phyloP scores from a whole-genome alignment of 2,888 invertebrate genomes.

The Leptodirus hochenwartii region DNA sequence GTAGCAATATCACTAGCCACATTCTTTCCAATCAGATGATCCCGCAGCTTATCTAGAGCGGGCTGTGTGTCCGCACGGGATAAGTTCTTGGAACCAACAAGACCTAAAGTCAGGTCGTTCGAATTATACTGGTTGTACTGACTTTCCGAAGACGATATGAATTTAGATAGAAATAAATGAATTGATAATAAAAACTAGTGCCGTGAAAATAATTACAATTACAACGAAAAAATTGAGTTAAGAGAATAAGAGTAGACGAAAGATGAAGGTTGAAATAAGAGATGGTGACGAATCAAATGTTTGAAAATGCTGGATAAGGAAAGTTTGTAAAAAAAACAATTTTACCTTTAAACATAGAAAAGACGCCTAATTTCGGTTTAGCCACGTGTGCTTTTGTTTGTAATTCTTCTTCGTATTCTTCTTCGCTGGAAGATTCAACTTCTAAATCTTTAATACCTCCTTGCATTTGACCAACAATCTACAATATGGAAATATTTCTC shows the following conservation, averaged over 20 bases:
- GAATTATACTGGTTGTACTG: no score
- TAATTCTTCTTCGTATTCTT: conserved; percentile 31
- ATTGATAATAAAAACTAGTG: no score
- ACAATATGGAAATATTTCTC: conserved; percentile 10
- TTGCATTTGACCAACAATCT: conserved; percentile 71
- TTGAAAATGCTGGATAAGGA: no score
- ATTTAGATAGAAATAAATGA: no score
- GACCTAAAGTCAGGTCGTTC: no score
- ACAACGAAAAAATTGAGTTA: no score
- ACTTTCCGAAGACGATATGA: no score
- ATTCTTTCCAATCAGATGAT: conserved; percentile 92
- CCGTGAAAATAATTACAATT: no score
- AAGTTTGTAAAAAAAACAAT: no score
- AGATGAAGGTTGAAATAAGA: no score
- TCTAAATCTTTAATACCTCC: conserved; percentile 69
- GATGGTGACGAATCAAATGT: no score
- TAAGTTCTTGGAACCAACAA: conserved; percentile 81
- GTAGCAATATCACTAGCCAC: conserved; percentile 91
- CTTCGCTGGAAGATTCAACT: conserved; percentile 54
- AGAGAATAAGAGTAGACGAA: no score
- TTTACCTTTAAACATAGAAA: not conserved
- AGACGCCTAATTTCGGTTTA: conserved; percentile 39
- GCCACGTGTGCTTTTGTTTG: conserved; percentile 19
- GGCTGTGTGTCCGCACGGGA: conserved; percentile 65
- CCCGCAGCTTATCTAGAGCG: conserved; percentile 81